Evolutionary conservation across 2,797 vertebrate species (phyloP).

Genomic region (Lepilemur ruficaudatus): DNA sequence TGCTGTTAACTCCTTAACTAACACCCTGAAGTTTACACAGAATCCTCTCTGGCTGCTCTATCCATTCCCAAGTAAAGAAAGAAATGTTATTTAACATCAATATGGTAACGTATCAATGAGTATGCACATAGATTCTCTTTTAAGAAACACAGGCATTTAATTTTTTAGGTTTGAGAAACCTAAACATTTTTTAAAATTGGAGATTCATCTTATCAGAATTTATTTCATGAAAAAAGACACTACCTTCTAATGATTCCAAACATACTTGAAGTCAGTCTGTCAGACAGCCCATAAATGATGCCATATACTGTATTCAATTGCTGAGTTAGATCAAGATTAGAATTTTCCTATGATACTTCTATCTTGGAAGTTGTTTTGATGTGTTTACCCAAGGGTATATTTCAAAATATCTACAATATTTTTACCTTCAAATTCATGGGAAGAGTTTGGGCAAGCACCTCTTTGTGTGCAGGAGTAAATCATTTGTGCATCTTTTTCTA

Average conservation of each 20-base stretch:
- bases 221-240: slow-evolving; percentile 1
- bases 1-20: neutral
- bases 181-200: neutral
- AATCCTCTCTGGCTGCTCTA: neutral
- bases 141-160: neutral
- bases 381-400: neutral
- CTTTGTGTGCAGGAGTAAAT: neutral
- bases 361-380: slow-evolving; percentile 7
- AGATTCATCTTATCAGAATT: neutral
- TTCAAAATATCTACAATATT: neutral
- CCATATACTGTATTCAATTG: neutral
- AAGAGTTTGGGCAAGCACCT: neutral
- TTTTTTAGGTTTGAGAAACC: neutral
- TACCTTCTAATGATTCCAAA: neutral
- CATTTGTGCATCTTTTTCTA: neutral
- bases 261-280: neutral
- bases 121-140: neutral
- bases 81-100: neutral
- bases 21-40: neutral
- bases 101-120: neutral
- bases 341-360: neutral
- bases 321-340: slow-evolving; percentile 17
- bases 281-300: neutral
- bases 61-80: neutral
- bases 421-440: neutral